phyloP scores from a whole-genome alignment of 2,797 vertebrate genomes.

The Cuniculus paca region DNA sequence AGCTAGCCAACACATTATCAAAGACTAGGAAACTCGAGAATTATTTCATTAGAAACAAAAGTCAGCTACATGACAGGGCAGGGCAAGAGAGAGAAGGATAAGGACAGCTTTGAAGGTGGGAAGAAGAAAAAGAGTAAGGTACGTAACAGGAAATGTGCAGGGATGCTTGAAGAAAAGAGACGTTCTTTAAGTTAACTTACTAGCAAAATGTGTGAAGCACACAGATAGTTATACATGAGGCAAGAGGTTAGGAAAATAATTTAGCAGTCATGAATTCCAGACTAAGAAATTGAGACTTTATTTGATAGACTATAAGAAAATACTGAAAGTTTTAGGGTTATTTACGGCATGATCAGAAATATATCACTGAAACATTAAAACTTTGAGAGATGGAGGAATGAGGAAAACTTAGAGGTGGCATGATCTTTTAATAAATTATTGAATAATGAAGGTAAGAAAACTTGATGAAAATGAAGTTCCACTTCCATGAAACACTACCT shows the following conservation, averaged over 20 bases:
- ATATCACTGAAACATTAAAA: not conserved
- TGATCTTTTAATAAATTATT: not conserved
- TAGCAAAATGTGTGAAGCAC: not conserved
- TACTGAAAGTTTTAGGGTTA: not conserved
- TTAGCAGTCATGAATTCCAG: not conserved
- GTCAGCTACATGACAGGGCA: not conserved
- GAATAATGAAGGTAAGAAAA: not conserved
- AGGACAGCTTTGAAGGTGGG: not conserved
- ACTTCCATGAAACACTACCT: not conserved
- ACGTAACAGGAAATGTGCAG: not conserved
- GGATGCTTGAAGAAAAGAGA: not conserved
- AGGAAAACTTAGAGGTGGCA: not conserved
- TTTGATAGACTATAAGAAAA: constrained; percentile 11
- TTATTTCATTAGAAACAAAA: not conserved
- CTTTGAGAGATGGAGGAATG: not conserved
- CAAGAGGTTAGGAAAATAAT: not conserved
- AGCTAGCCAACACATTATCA: not conserved
- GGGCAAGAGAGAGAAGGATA: not conserved
- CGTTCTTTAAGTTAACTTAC: not conserved
- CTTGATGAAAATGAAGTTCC: not conserved
- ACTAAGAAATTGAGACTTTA: not conserved
- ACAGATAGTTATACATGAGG: not conserved
- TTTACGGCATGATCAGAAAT: not conserved
- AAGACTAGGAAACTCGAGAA: not conserved
- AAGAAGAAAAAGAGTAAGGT: not conserved